Evolutionary conservation across 2,888 invertebrate species (phyloP).

Genomic region (Hymenopus coronatus): DNA sequence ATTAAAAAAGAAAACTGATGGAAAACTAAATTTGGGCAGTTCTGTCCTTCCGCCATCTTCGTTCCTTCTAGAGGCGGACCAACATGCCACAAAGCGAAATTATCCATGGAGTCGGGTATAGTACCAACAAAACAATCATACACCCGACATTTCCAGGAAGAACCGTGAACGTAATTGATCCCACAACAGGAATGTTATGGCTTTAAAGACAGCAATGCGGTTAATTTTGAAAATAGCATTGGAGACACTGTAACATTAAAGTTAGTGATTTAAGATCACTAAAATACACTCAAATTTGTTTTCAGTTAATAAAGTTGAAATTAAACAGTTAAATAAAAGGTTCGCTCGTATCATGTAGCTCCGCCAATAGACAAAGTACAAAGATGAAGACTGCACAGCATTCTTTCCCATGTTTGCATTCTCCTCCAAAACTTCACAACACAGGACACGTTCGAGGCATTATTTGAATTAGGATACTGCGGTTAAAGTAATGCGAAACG

Average conservation of each 20-base stretch:
- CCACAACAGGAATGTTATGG: too few species aligned
- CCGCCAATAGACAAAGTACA: not conserved
- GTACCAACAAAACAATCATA: not conserved
- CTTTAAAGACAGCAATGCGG: not conserved
- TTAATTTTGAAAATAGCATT: too few species aligned
- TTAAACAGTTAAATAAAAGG: not conserved
- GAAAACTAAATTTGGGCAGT: not conserved
- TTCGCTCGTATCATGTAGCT: not conserved
- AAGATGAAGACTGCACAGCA: not conserved
- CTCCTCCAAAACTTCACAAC: not conserved
- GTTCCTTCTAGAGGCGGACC: not conserved
- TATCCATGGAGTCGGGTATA: not conserved
- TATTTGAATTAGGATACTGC: not conserved
- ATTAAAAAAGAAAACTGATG: not conserved
- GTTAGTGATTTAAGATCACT: too few species aligned
- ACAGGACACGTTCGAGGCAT: not conserved
- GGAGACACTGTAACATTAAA: too few species aligned
- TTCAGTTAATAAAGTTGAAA: too few species aligned
- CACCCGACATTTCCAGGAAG: not conserved
- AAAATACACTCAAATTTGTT: too few species aligned
- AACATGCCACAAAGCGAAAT: not conserved
- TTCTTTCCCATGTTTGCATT: not conserved
- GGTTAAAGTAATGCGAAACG: too few species aligned
- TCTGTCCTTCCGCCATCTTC: not conserved
- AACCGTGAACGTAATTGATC: not conserved